Base-by-base conservation (phyloP, 2,113 vertebrate species). In the Ochotona princeps region DNA sequence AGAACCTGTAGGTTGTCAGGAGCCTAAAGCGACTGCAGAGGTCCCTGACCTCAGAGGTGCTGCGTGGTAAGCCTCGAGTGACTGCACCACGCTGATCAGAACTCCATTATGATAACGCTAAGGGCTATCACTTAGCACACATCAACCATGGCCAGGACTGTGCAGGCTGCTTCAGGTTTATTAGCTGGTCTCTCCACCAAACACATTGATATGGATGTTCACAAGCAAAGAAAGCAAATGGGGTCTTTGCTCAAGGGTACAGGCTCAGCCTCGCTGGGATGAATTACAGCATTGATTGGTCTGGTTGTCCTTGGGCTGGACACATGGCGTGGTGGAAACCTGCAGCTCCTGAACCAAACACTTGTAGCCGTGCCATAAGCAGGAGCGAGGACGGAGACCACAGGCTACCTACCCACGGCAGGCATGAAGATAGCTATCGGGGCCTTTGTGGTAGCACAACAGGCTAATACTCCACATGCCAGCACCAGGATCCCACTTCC, bases 241-340 rank as follows among this genome's bases (percentile, higher is more conserved):
- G 8, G 72, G 20, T 21, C 78, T 30, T 17, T 61, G 28, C 26
- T 81, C 72, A 51, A 72, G 44, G 25, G 12, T 17, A 4, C 23
- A 25, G 0, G 7, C 28, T 80, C 61, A 26, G 20, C 11, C 54
- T 21, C 69, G 28, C 83, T 81, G 28, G 49, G 51, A 15, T 20
- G 3, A 2, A 25, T 0, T 3, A 20, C 3, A 2, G 28, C 8
- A 30, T 73, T 76, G 44, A 35, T n/a, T n/a, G 20, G 21, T 3
- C 5, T 65, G 32, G 38, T 44, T 44, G 38, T 44, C 60, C 20
- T 81, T 21, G 2, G 67, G 51, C 30, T 28, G 18, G 38, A 26
- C 23, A 2, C 0, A 0, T 1, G 17, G 47, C 66, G 32, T 7
- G 21, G 7, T 3, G 0, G 72, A 44, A 30, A 25, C 9, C 26